phyloP scores from a whole-genome alignment of 1,140 invertebrate genomes.

The Nephotettix cincticeps region DNA sequence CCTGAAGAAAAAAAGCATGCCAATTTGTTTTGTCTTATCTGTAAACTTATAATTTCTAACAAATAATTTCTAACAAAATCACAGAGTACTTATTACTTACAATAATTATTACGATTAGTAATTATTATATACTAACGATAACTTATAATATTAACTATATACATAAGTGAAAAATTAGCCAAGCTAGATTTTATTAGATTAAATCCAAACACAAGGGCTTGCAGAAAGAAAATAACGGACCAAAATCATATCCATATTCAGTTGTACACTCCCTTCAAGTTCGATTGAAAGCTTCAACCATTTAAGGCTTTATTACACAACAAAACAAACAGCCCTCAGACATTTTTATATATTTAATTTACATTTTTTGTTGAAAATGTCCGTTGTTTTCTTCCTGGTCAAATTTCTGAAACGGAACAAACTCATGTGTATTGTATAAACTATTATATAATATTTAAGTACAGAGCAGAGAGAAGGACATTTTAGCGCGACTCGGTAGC shows the following conservation, averaged over 20 bases:
- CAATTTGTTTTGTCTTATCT: slow-evolving; percentile 11
- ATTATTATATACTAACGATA: slow-evolving; percentile 25
- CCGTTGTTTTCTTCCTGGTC: neutral
- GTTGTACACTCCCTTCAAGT: no score
- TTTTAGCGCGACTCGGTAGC: neutral
- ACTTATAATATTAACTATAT: slow-evolving; percentile 26
- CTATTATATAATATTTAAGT: slow-evolving; percentile 2
- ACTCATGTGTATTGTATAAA: slow-evolving; percentile 14
- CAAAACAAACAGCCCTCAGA: no score
- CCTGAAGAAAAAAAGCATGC: slow-evolving; percentile 12
- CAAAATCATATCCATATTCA: neutral
- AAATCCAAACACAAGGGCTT: slow-evolving; percentile 11
- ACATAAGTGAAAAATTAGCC: slow-evolving; percentile 25
- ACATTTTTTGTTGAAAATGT: no score
- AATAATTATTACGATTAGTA: slow-evolving; percentile 23
- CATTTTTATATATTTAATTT: no score
- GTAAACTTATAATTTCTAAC: slow-evolving; percentile 12
- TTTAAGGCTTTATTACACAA: no score
- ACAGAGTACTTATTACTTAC: slow-evolving; percentile 24
- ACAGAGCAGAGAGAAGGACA: slow-evolving; percentile 1
- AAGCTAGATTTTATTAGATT: slow-evolving; percentile 25
- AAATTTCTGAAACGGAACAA: slow-evolving; percentile 21
- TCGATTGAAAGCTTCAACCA: no score
- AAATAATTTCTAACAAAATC: no score
- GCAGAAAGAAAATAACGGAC: neutral